phyloP scores from a whole-genome alignment of 2,797 vertebrate genomes.

The Lepus townsendii region DNA sequence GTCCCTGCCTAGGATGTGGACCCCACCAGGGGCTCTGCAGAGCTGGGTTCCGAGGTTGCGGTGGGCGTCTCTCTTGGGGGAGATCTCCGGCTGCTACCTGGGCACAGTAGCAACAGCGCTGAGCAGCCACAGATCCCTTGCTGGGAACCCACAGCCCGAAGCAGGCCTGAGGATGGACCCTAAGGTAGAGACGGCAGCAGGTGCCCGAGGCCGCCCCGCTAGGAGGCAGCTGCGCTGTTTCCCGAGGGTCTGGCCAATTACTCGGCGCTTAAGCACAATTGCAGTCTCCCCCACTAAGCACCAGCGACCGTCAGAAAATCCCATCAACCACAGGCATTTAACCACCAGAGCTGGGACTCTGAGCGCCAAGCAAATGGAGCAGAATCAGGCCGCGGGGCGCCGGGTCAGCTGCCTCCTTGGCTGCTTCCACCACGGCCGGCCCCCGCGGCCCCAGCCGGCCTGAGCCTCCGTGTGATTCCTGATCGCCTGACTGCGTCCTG shows the following conservation, averaged over 20 bases:
- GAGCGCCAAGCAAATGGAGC: slow-evolving; percentile 48
- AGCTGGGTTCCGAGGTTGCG: too few species aligned
- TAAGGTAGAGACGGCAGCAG: rapidly evolving
- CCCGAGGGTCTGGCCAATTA: background rate
- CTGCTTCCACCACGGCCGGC: slow-evolving; percentile 30
- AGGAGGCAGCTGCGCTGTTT: background rate
- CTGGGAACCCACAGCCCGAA: background rate
- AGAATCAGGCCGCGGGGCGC: background rate
- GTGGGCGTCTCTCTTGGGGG: too few species aligned
- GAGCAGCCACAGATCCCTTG: background rate
- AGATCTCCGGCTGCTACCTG: too few species aligned
- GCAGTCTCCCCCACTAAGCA: background rate
- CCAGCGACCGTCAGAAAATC: background rate
- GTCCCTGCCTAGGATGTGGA: background rate
- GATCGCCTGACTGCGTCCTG: slow-evolving; percentile 27
- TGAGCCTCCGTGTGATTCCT: slow-evolving; percentile 56
- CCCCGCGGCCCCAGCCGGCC: slow-evolving; percentile 44
- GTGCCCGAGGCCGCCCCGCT: rapidly evolving
- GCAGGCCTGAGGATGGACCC: background rate
- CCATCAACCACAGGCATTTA: background rate
- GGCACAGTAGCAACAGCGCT: rapidly evolving
- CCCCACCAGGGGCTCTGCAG: background rate
- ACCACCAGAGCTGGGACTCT: background rate
- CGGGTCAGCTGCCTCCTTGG: background rate
- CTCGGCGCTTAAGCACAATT: background rate